phyloP scores from a whole-genome alignment of 2,113 vertebrate genomes.

The Ancistrus triradiatus region DNA sequence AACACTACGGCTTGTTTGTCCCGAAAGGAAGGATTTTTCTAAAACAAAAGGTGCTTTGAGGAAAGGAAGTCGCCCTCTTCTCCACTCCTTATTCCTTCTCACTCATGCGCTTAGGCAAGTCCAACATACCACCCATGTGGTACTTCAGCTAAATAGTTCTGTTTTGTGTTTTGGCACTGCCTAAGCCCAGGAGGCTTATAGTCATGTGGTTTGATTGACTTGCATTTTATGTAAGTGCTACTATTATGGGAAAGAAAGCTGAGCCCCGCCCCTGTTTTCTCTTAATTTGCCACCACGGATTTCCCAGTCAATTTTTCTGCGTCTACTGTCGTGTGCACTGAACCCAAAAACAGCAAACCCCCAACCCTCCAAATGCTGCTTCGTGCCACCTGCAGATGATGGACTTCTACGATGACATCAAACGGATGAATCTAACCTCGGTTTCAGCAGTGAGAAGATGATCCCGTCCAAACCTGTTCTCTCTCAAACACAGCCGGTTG shows the following conservation, averaged over 20 bases:
- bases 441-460: too few relatives aligned
- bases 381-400: too few relatives aligned
- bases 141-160: slow-evolving; percentile 7
- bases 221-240: slow-evolving; percentile 23
- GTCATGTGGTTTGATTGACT: slow-evolving; percentile 1
- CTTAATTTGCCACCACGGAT: too few relatives aligned
- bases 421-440: too few relatives aligned
- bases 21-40: not conserved
- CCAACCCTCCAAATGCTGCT: too few relatives aligned
- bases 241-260: not conserved
- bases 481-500: too few relatives aligned
- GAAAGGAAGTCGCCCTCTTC: slow-evolving; percentile 15
- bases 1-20: not conserved
- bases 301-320: too few relatives aligned
- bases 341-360: too few relatives aligned
- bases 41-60: slow-evolving; percentile 23
- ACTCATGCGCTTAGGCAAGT: slow-evolving; percentile 13
- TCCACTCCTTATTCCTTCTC: not conserved
- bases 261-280: not conserved
- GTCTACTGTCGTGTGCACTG: too few relatives aligned
- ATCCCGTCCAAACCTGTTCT: too few relatives aligned
- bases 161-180: not conserved
- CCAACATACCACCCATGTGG: slow-evolving; percentile 3
- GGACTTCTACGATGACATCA: too few relatives aligned
- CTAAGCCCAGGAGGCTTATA: slow-evolving; percentile 6